These are phyloP conservation scores for Ornithoptera alexandrae DNA, from an alignment of 2,888 invertebrate genomes.

Conservation along the genomic window DNA sequence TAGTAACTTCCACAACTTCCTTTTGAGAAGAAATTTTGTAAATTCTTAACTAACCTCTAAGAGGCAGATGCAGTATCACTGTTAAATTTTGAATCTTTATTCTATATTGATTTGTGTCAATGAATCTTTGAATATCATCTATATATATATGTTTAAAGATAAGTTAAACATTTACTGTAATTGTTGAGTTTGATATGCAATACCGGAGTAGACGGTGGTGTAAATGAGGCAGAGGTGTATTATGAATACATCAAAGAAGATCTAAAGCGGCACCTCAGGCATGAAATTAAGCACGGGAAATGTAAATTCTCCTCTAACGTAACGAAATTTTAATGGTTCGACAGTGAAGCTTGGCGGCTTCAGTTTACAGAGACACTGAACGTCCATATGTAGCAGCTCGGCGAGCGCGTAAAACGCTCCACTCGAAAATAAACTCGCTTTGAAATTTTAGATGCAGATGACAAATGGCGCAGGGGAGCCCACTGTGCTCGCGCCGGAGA, in stretches of 20 bases:
- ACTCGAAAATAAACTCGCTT: constrained; percentile 46
- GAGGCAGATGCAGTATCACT: too few relatives aligned
- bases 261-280: constrained; percentile 4
- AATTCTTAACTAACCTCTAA: too few relatives aligned
- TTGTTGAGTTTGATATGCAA: not conserved
- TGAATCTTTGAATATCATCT: too few relatives aligned
- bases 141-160: not conserved
- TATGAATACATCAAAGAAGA: constrained; percentile 5
- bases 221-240: not conserved
- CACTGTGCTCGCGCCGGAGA: constrained; percentile 25
- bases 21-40: too few relatives aligned
- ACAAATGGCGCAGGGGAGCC: constrained; percentile 43
- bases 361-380: constrained; percentile 13
- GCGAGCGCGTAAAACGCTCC: constrained; percentile 9
- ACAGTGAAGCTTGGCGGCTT: constrained; percentile 13
- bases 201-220: not conserved
- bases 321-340: constrained; percentile 17
- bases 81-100: too few relatives aligned
- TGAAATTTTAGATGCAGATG: constrained; percentile 48
- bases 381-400: constrained; percentile 9
- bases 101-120: too few relatives aligned
- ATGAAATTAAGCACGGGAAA: constrained; percentile 19
- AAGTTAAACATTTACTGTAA: not conserved
- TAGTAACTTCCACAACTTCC: too few relatives aligned
- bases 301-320: constrained; percentile 11